Evolutionary conservation across 2,888 invertebrate genomes (phyloP), one percentile per base, ranked within the genome.

Genomic region (Drosophila algonquin): DNA sequence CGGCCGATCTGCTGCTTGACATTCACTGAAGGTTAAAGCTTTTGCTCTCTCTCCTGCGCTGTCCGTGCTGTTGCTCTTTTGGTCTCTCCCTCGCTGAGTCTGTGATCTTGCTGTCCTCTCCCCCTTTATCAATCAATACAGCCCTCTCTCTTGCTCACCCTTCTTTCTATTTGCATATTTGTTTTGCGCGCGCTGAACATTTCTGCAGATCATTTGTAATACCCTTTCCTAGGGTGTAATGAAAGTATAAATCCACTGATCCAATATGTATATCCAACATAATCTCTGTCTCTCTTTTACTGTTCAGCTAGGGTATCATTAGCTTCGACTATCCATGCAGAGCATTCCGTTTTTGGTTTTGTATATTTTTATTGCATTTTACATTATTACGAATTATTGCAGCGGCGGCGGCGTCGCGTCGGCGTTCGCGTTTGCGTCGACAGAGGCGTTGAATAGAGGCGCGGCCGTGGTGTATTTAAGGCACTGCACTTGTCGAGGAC

Each of bases 1-100:
- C 21, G 21, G 45, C 54, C 45, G 32, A 32, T 44, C 44, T 44
- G 35, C 53, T 48, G 30, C 59, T 77, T 88, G 84, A 88, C 88
- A 63, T 84, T 88, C 83, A 73, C 16, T 56, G 75, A 88, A 84
- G 88, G 84, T 84, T 68, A 73, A 47, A 55, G 57, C 60, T 75
- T 64, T 53, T 54, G 21, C 40, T 40, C 40, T 52, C 30, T 27
- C 32, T 47, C 44, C 32, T 10, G 21, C 48, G 30, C 30, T 47
- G 35, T 44, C 47, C 44, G 50, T 48, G 16, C 46, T 21, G 35
- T 52, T 18, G 14, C 24, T 0, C 24, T 24, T 24, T 24, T 24
- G 24, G 24, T 24, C 40, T 54, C 30, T 27, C 24, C 45, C 30
- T 35, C 51, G 12, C 4, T 5, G 35, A 35, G 12, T 10, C 44